These are phyloP conservation scores for Megaceryle maxima DNA, from an alignment of 2,113 vertebrate genomes.

Conservation along the genomic window DNA sequence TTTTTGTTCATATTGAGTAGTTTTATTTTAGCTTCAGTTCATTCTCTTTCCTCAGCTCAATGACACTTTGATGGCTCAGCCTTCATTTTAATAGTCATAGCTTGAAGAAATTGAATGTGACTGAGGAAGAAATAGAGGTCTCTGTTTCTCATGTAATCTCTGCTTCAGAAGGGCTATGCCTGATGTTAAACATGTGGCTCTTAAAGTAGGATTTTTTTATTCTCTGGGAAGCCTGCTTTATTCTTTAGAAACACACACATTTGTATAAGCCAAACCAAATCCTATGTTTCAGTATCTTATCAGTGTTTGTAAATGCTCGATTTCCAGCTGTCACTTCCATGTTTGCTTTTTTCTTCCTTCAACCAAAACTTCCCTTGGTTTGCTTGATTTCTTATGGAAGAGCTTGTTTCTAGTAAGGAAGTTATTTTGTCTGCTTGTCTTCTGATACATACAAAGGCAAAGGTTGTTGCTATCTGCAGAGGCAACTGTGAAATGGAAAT, in stretches of 20 bases:
- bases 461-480: not conserved
- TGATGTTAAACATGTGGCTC: slow-evolving; percentile 36
- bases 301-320: slow-evolving; percentile 13
- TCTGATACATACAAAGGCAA: not conserved
- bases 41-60: not conserved
- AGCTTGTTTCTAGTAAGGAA: not conserved
- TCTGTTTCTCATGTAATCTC: not conserved
- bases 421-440: not conserved
- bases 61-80: not conserved
- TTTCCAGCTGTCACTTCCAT: not conserved
- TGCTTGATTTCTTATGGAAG: not conserved
- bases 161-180: not conserved
- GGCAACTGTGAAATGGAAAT: not conserved
- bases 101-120: not conserved
- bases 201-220: slow-evolving; percentile 17
- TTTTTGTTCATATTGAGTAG: not conserved
- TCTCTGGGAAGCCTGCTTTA: slow-evolving; percentile 1
- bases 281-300: slow-evolving; percentile 6
- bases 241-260: not conserved
- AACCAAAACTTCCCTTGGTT: not conserved
- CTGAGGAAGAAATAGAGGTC: not conserved
- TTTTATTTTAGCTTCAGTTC: not conserved
- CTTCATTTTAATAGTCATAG: not conserved
- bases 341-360: not conserved
- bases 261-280: slow-evolving; percentile 37